phyloP scores from a whole-genome alignment of 2,113 vertebrate genomes.

The Ranitomeya variabilis region DNA sequence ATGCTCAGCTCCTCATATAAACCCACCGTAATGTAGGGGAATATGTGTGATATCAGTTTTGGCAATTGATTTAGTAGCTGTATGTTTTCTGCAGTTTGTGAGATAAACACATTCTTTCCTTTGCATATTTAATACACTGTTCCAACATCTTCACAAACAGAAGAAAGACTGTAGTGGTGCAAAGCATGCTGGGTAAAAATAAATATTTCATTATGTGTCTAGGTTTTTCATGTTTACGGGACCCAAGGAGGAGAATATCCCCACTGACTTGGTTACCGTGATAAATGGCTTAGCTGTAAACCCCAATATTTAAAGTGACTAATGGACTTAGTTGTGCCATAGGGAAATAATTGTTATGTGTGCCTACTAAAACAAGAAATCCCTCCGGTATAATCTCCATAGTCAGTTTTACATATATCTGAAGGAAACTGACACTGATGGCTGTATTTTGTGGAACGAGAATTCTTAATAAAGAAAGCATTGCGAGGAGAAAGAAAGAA shows the following conservation, averaged over 20 bases:
- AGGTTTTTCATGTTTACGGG: slow-evolving; percentile 47
- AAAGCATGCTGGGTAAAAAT: slow-evolving; percentile 43
- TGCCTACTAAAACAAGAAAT: slow-evolving; percentile 45
- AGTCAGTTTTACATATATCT: slow-evolving; percentile 48
- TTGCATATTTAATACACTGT: slow-evolving; percentile 30
- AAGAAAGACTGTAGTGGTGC: background rate
- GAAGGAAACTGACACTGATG: slow-evolving; percentile 37
- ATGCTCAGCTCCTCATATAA: too few relatives aligned
- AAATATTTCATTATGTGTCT: slow-evolving; percentile 44
- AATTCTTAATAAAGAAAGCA: slow-evolving; percentile 44
- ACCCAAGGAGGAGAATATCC: slow-evolving; percentile 47
- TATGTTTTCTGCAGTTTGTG: background rate
- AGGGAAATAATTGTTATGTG: slow-evolving; percentile 46
- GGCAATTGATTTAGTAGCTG: background rate
- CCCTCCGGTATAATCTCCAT: slow-evolving; percentile 22
- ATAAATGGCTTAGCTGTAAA: slow-evolving; percentile 47
- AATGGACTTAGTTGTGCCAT: slow-evolving; percentile 48
- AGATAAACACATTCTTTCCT: background rate
- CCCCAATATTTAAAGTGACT: slow-evolving; percentile 55
- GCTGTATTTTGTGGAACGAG: slow-evolving; percentile 1
- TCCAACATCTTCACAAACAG: slow-evolving; percentile 13
- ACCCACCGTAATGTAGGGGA: background rate
- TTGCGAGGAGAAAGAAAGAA: background rate
- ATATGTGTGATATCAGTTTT: background rate
- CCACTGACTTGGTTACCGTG: slow-evolving; percentile 17